Evolutionary conservation across 2,113 vertebrate genomes (phyloP).

Genomic region (Clarias magur): DNA sequence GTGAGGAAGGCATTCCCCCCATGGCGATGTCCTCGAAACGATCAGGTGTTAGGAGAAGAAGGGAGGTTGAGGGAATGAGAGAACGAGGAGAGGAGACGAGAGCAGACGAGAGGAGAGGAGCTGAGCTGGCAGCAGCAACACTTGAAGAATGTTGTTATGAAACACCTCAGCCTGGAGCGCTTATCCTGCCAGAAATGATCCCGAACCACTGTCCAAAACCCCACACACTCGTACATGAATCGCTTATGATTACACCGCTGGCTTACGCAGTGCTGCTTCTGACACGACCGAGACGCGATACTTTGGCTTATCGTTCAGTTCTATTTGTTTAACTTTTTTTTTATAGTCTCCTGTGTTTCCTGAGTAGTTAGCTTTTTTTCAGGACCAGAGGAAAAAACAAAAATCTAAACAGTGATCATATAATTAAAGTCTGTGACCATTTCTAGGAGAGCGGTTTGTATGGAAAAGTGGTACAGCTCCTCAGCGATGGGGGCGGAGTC

Average conservation of each 20-base stretch:
- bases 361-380: not conserved
- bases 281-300: constrained; percentile 19
- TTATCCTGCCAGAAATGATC: constrained; percentile 35
- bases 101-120: constrained; percentile 8
- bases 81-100: not conserved
- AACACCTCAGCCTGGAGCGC: constrained; percentile 41
- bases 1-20: not conserved
- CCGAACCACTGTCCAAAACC: constrained; percentile 7
- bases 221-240: not conserved
- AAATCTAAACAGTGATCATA: not conserved
- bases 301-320: not conserved
- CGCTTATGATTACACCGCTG: not conserved
- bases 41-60: not conserved
- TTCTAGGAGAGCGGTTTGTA: not conserved
- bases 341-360: not conserved
- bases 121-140: constrained; percentile 43
- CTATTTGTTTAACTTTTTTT: not conserved
- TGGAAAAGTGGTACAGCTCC: not conserved
- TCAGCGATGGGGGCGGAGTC: not conserved
- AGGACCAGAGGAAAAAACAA: not conserved
- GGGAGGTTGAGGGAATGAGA: not conserved
- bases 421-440: not conserved
- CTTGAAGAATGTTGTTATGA: constrained; percentile 48
- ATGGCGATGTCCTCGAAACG: not conserved
- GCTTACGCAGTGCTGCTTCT: not conserved